These are phyloP conservation scores for Oreochromis grahami DNA, from an alignment of 2,797 vertebrate genomes.

Conservation along the genomic window DNA sequence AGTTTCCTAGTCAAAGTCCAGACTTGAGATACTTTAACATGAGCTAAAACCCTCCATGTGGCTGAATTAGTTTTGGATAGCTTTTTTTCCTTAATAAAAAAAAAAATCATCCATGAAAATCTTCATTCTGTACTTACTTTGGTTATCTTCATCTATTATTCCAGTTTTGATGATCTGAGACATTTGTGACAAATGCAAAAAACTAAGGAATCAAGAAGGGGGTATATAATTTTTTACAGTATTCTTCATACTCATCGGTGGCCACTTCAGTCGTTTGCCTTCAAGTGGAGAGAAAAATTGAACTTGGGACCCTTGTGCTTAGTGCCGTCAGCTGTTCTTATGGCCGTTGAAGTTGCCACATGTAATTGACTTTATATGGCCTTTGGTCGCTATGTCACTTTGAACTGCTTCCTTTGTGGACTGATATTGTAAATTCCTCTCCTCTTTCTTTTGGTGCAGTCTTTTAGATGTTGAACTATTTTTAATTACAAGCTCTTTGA, in stretches of 20 bases:
- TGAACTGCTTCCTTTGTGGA: neutral
- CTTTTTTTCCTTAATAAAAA: neutral
- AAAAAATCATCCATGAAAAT: neutral
- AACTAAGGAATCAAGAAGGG: neutral
- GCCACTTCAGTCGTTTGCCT: neutral
- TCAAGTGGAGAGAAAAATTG: neutral
- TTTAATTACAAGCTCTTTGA: neutral
- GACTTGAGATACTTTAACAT: neutral
- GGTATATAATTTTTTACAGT: neutral
- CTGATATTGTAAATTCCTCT: neutral
- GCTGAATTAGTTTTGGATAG: neutral
- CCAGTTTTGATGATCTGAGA: neutral
- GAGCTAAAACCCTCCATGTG: neutral
- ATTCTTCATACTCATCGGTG: neutral
- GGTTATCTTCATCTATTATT: neutral
- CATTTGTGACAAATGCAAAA: neutral
- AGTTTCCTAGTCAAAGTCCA: neutral
- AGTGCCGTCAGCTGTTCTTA: neutral
- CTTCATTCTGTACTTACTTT: neutral
- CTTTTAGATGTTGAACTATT: neutral
- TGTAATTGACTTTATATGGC: neutral
- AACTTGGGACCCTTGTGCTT: neutral
- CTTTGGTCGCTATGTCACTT: neutral
- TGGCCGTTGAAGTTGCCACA: neutral
- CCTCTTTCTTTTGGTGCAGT: neutral